These are phyloP conservation scores for Tenthredo mesomela DNA, from an alignment of 2,888 invertebrate genomes.

Conservation along the genomic window DNA sequence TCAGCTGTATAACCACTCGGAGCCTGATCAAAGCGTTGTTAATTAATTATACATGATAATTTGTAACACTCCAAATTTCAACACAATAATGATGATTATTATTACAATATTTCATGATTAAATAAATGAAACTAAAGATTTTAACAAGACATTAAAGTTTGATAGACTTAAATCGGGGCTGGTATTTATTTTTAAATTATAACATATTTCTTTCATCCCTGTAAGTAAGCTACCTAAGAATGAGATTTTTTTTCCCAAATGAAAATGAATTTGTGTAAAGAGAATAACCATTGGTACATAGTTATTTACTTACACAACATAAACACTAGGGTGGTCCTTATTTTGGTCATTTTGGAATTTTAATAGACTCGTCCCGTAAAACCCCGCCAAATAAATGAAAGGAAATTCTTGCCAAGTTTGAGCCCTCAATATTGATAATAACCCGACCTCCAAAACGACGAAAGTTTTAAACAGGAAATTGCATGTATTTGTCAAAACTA, in stretches of 20 bases:
- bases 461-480: too few species aligned
- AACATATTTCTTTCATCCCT: not conserved
- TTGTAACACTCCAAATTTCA: not conserved
- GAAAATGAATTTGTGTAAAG: not conserved
- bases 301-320: not conserved
- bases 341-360: too few species aligned
- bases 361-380: too few species aligned
- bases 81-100: not conserved
- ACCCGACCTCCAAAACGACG: too few species aligned
- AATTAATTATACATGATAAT: conserved; percentile 11
- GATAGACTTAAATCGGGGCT: not conserved
- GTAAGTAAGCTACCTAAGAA: not conserved
- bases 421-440: too few species aligned
- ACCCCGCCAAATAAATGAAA: too few species aligned
- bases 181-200: not conserved
- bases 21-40: conserved; percentile 64
- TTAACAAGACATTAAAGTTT: not conserved
- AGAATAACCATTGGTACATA: not conserved
- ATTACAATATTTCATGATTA: not conserved
- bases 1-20: conserved; percentile 81
- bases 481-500: too few species aligned
- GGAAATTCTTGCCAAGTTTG: too few species aligned
- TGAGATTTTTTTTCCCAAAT: not conserved
- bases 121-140: not conserved
- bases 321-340: not conserved